Evolutionary conservation across 2,888 invertebrate species (phyloP), one percentile per base, ranked within the genome.

Genomic region (Cheilosia vernalis): DNA sequence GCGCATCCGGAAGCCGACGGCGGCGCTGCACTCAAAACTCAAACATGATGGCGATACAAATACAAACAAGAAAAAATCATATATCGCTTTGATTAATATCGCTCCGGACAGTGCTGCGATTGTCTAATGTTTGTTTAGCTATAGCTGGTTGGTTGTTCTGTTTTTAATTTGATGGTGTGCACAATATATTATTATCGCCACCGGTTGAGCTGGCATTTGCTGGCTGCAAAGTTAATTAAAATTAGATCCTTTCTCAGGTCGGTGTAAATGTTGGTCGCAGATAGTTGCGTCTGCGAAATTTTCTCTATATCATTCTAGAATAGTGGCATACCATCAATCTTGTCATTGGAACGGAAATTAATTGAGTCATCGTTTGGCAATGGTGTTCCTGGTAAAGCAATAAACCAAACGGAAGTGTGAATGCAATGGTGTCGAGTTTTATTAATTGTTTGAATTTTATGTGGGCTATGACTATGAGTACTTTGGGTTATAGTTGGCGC

Each of bases 301-400:
- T 67, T 49, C 47, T 21, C 55, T 61, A 69, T 61, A 69, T 67
- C 74, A 74, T 66, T 80, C 74, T 64, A 40, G 76, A 42, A 72
- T 63, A 61, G 53, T 70, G 64, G 58, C 72, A 30, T 33, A 79
- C 79, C 37, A 84, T 84, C 79, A 84, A 79, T 84, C 84, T 79
- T 84, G 84, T 79, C 84, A 74, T 42, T 44, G 10, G 42, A 19
- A 19, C 30, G 58, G 49, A 74, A 79, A 84, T 84, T 84, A 84
- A 84, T 84, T 84, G 84, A 79, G 84, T 73, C 79, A 84, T 79
- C 73, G 69, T 74, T 67, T 73, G 55, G 67, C 78, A 51, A 55
- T 69, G 78, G 53, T 21, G 30, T 74, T 60, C 7, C 53, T 40
- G 69, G 53, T 53, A 60, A 24, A 60, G 73, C 60, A 21, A 72